Conservation (phyloP, 2,888 invertebrate genomes). For the Biston stratarius region DNA sequence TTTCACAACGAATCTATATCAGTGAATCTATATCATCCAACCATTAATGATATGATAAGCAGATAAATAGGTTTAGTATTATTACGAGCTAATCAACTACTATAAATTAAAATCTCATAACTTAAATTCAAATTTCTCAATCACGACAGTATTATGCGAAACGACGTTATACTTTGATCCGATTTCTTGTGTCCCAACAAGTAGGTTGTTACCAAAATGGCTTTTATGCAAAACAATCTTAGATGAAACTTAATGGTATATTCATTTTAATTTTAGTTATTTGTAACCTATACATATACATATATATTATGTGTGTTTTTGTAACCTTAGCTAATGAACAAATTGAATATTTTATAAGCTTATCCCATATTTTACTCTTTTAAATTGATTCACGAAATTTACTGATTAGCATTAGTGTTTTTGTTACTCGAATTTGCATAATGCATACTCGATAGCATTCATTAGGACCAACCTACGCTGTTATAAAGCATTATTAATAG, state of each 20-base stretch:
- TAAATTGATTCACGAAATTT: neutral
- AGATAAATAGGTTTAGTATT: too few species aligned
- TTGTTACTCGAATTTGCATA: constrained; percentile 23
- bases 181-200: constrained; percentile 22
- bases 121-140: constrained; percentile 14
- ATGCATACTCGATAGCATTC: constrained; percentile 24
- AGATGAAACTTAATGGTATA: constrained; percentile 37
- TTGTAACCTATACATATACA: too few species aligned
- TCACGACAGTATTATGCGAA: constrained; percentile 10
- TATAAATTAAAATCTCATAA: constrained; percentile 10
- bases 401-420: constrained; percentile 10
- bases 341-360: constrained; percentile 16
- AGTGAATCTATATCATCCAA: too few species aligned
- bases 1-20: too few species aligned
- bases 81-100: neutral
- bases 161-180: constrained; percentile 19
- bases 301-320: too few species aligned
- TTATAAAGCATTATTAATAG: constrained; percentile 1
- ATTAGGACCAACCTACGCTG: constrained; percentile 13
- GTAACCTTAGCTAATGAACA: constrained; percentile 18
- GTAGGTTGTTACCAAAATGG: constrained; percentile 35
- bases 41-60: too few species aligned
- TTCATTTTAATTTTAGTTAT: constrained; percentile 34
- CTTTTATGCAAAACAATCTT: constrained; percentile 29
- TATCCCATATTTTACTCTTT: constrained; percentile 7